phyloP scores from a whole-genome alignment of 2,113 vertebrate genomes.

The Rissa tridactyla region DNA sequence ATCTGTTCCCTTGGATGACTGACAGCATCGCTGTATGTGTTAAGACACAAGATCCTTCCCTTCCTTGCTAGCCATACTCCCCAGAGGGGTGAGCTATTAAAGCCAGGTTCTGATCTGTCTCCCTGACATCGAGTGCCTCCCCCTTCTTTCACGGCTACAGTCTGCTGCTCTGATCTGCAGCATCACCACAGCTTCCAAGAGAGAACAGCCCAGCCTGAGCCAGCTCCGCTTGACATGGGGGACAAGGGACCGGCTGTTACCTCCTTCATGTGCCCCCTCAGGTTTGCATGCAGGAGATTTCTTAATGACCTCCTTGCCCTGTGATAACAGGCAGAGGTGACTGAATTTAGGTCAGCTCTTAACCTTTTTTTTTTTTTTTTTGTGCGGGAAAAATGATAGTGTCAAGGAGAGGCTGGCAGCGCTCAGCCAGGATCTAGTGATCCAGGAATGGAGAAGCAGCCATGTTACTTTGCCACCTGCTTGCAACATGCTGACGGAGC shows the following conservation, averaged over 20 bases:
- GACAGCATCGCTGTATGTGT: not conserved
- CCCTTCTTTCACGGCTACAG: not conserved
- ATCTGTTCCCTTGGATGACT: conserved; percentile 41
- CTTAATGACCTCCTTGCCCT: not conserved
- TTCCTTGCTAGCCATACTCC: not conserved
- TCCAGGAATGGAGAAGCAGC: not conserved
- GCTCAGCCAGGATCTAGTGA: not conserved
- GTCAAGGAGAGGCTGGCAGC: not conserved
- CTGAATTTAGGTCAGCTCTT: not conserved
- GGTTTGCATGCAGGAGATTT: not conserved
- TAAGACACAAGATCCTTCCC: not conserved
- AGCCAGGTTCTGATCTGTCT: conserved; percentile 12
- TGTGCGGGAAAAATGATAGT: not conserved
- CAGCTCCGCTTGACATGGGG: not conserved
- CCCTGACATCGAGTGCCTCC: not conserved
- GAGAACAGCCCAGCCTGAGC: not conserved
- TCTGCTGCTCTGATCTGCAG: not conserved
- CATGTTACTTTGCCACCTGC: not conserved
- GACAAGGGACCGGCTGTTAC: not conserved
- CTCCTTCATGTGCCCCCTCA: not conserved
- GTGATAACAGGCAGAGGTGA: not conserved
- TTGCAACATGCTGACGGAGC: not conserved
- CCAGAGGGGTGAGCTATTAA: not conserved
- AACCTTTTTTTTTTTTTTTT: not conserved
- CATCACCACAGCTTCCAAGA: not conserved